Conservation (phyloP, 1,140 invertebrate species). For the Lepidurus packardi region DNA sequence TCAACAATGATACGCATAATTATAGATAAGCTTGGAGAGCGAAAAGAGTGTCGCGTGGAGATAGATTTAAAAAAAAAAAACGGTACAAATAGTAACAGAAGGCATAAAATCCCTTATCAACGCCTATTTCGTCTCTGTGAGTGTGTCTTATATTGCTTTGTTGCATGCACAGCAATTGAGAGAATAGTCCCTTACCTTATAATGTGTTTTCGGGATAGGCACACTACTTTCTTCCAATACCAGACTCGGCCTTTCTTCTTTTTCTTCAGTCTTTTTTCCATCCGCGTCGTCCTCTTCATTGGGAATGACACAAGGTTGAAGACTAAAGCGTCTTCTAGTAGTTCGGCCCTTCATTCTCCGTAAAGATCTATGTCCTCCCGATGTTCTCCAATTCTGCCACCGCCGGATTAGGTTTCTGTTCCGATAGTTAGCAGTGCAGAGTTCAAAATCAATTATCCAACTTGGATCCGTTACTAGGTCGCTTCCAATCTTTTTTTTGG, state of each 20-base stretch:
- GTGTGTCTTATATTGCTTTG: neutral
- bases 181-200: neutral
- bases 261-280: neutral
- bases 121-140: neutral
- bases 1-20: neutral
- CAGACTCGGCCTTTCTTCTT: neutral
- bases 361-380: neutral
- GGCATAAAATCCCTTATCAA: neutral
- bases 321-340: conserved; percentile 5
- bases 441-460: neutral
- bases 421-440: neutral
- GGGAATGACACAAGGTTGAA: conserved; percentile 6
- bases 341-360: neutral
- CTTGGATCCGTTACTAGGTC: neutral
- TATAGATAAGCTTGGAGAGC: neutral
- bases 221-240: neutral
- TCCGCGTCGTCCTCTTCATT: neutral
- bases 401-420: neutral
- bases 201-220: neutral
- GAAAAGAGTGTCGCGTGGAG: neutral
- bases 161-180: neutral
- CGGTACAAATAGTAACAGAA: too few relatives aligned
- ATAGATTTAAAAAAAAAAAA: neutral
- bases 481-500: neutral
- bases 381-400: neutral